Base-by-base conservation (phyloP, 1,140 invertebrate species). In the Probaryconus sp. region DNA sequence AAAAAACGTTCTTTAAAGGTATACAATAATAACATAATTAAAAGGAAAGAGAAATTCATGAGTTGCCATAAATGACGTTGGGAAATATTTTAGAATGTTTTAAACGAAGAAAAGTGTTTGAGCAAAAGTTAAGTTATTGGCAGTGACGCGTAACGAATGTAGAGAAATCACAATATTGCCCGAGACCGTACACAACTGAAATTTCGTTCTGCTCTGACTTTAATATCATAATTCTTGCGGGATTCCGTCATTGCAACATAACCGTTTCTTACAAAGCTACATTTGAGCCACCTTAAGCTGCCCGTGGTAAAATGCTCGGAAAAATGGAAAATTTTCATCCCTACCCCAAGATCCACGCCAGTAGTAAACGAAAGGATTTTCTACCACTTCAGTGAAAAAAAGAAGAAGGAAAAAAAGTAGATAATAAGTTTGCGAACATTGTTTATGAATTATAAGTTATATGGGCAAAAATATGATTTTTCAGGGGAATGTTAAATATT, bases 271-370 rank as follows among this genome's bases (percentile, higher is more conserved):
- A 48, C 47, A 61, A 67, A 73, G 63, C 56, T 68, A 74, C 20
- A 45, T 56, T 68, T 74, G 63, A 74, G 63, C 71, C 58, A 74
- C 33, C 71, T 68, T 73, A 65, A 73, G 70, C 70, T 35, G 47
- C 48, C 42, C 43, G 55, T 14, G 38, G 63, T 55, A 67, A 67
- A 73, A 73, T 42, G 40, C 33, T 58, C 7, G 48, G 48, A 56
- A 63, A 73, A 73, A 67, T 61, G 35, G 50, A 63, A 67, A 73
- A 67, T 61, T 61, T 35, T 50, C 40, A 37, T 56, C 37, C 43
- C 6, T 63, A 50, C n/a, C 9, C 9, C 21, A 55, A 63, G 50
- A 55, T 61, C 45, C 11, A 16, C 11, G 13, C 18, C 6, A n/a
- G 38, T 37, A 53, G 30, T 35, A 50, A 61, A 53, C 47, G 55